Evolutionary conservation across 2,888 invertebrate species (phyloP).

Genomic region (Xestia xanthographa): DNA sequence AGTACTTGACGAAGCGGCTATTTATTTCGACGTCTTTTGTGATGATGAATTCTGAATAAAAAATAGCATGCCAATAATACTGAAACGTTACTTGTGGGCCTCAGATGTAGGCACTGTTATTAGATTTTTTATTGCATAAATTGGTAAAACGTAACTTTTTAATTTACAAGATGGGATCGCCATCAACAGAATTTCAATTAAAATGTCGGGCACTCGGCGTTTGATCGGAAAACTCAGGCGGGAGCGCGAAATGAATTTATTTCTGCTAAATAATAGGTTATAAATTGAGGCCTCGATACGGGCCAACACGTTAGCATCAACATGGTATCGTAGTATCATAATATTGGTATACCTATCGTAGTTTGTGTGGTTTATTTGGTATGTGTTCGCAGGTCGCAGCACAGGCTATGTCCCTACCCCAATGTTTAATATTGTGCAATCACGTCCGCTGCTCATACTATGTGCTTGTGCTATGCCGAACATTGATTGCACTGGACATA

Average conservation of each 20-base stretch:
- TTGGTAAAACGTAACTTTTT: constrained; percentile 39
- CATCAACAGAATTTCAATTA: constrained; percentile 74
- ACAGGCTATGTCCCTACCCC: constrained; percentile 19
- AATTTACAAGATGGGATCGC: constrained; percentile 48
- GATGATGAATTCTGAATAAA: neutral
- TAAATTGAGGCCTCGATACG: constrained; percentile 49
- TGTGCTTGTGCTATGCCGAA: constrained; percentile 20
- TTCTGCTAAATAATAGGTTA: constrained; percentile 55
- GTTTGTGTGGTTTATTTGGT: constrained; percentile 47
- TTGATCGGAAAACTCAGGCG: constrained; percentile 51
- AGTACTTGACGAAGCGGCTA: neutral
- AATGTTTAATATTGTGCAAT: constrained; percentile 51
- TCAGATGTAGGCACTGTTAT: neutral
- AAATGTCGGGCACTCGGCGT: constrained; percentile 69
- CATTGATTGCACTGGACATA: constrained; percentile 33
- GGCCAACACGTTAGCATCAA: constrained; percentile 41
- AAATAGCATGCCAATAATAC: neutral
- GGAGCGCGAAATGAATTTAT: constrained; percentile 56
- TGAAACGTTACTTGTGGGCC: neutral
- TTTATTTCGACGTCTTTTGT: neutral
- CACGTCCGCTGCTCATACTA: constrained; percentile 18
- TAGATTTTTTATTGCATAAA: constrained; percentile 1
- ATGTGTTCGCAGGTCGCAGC: constrained; percentile 31
- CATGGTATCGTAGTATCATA: constrained; percentile 18
- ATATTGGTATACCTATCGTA: constrained; percentile 25